Evolutionary conservation across 2,113 vertebrate genomes (phyloP).

Genomic region (Chloroceryle aenea): DNA sequence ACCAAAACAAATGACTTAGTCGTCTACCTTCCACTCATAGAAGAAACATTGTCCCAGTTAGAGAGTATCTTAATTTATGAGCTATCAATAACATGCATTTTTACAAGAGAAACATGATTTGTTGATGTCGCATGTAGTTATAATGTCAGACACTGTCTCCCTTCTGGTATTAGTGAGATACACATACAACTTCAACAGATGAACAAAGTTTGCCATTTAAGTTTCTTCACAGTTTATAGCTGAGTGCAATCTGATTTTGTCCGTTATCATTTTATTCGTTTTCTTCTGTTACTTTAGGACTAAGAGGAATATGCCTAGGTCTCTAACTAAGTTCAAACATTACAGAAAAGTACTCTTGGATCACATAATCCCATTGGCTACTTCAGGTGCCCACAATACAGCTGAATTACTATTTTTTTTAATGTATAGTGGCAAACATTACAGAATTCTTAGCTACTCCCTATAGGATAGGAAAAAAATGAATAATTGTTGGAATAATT

Average conservation of each 20-base stretch:
- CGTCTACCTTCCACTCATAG: background rate
- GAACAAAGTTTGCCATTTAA: background rate
- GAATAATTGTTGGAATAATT: background rate
- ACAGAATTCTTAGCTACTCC: background rate
- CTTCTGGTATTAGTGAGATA: background rate
- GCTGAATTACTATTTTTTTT: background rate
- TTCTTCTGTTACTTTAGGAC: background rate
- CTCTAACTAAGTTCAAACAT: background rate
- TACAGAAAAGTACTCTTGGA: background rate
- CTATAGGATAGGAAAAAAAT: background rate
- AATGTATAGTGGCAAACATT: background rate
- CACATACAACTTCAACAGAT: background rate
- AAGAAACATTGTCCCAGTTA: background rate
- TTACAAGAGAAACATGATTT: background rate
- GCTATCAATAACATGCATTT: background rate
- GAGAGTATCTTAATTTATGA: background rate
- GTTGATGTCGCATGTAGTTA: background rate
- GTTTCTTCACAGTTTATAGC: background rate
- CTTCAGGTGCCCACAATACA: background rate
- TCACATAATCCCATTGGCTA: background rate
- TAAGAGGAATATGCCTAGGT: background rate
- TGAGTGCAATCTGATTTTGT: background rate
- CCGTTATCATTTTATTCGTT: background rate
- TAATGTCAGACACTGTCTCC: background rate
- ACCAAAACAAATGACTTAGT: background rate